Conservation (phyloP, 2,888 invertebrate genomes). For the Tanytarsus gracilentus region DNA sequence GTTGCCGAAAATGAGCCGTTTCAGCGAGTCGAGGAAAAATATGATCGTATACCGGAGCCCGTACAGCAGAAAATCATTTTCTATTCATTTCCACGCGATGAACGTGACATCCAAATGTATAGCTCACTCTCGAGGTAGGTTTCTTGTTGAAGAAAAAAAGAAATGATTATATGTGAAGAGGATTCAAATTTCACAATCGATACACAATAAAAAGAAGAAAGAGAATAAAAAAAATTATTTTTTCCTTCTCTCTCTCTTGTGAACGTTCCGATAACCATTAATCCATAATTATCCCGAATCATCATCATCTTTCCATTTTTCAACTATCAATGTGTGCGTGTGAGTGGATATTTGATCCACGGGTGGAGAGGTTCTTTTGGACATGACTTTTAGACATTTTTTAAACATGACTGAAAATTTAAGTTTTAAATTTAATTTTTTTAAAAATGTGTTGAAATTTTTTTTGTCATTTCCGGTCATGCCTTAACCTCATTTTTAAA, state of each 20-base stretch:
- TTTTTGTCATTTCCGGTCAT: too few relatives aligned
- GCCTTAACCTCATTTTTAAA: too few relatives aligned
- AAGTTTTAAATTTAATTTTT: too few relatives aligned
- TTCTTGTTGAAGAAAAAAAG: conserved; percentile 33
- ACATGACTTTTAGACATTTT: too few relatives aligned
- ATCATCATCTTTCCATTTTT: conserved; percentile 23
- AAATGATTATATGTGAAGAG: background rate
- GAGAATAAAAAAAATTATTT: too few relatives aligned
- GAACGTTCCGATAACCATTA: conserved; percentile 3
- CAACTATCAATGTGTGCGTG: background rate
- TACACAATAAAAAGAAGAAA: too few relatives aligned
- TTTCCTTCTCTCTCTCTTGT: background rate
- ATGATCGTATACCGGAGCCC: conserved; percentile 79
- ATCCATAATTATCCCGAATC: conserved; percentile 27
- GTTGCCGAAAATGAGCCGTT: conserved; percentile 79
- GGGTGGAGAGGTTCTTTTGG: too few relatives aligned
- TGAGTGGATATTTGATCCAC: too few relatives aligned
- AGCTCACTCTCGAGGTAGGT: conserved; percentile 55
- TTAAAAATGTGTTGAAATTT: too few relatives aligned
- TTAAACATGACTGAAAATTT: too few relatives aligned
- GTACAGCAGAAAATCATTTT: conserved; percentile 79
- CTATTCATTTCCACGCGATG: conserved; percentile 83
- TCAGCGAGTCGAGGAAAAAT: conserved; percentile 77
- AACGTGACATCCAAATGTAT: conserved; percentile 84
- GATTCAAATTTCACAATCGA: too few relatives aligned